phyloP scores from a whole-genome alignment of 2,888 invertebrate genomes.

The Leucoma salicis region DNA sequence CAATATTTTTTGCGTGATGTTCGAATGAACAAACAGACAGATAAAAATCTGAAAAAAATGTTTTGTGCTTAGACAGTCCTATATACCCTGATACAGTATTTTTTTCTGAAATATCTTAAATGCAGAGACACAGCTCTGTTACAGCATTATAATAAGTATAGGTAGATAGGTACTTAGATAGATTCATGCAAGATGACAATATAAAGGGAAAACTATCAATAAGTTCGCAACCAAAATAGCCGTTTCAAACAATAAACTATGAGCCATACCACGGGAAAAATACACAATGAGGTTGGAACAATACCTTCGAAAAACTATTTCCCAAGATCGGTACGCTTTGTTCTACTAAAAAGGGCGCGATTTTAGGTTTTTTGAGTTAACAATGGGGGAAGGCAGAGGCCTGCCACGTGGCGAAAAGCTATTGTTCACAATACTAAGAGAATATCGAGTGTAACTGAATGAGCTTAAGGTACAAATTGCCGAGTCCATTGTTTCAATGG shows the following conservation, averaged over 20 bases:
- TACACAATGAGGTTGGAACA: conserved; percentile 50
- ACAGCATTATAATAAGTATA: too few relatives aligned
- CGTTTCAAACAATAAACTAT: conserved; percentile 23
- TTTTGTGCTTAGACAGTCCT: too few relatives aligned
- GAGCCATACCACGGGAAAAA: conserved; percentile 43
- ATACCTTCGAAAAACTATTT: conserved; percentile 56
- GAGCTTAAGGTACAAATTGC: conserved; percentile 8
- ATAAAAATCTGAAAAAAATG: too few relatives aligned
- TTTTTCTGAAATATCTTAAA: too few relatives aligned
- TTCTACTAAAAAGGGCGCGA: conserved; percentile 58
- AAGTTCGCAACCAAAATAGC: conserved; percentile 8
- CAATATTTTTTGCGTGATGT: too few relatives aligned
- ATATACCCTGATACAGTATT: too few relatives aligned
- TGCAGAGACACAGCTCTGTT: too few relatives aligned
- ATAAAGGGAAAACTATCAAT: conserved; percentile 5
- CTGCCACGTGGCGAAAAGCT: conserved; percentile 60
- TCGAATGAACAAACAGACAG: too few relatives aligned
- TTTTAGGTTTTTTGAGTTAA: conserved; percentile 72
- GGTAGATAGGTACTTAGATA: too few relatives aligned
- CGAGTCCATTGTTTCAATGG: conserved; percentile 1
- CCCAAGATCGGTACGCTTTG: conserved; percentile 60
- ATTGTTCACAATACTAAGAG: conserved; percentile 25
- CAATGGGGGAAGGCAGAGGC: conserved; percentile 52
- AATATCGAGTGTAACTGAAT: conserved; percentile 19
- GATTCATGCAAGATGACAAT: too few relatives aligned